These are phyloP conservation scores for Ia io DNA, from an alignment of 2,113 vertebrate species.

Conservation along the genomic window DNA sequence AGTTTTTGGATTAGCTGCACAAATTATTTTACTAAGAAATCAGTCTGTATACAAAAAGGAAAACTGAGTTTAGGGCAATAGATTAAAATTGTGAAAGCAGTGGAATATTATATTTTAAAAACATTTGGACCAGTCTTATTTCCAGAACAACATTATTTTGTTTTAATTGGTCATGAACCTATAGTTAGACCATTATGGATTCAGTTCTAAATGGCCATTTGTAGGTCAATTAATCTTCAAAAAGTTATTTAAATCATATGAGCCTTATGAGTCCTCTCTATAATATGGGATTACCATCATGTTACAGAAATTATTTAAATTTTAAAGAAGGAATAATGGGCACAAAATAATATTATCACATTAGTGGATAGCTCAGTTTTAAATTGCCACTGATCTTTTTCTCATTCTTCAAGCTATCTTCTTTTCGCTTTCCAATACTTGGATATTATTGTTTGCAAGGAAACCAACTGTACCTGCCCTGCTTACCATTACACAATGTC, in stretches of 20 bases:
- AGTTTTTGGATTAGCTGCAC: neutral
- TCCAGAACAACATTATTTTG: neutral
- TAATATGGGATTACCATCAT: neutral
- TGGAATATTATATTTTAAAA: neutral
- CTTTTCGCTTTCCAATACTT: neutral
- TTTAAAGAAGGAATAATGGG: neutral
- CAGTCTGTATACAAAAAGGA: neutral
- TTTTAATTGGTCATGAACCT: neutral
- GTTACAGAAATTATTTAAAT: neutral
- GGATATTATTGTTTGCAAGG: neutral
- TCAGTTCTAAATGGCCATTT: neutral
- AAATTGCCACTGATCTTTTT: neutral
- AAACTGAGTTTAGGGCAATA: neutral
- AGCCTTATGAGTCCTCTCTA: neutral
- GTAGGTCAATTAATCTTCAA: neutral
- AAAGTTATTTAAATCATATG: neutral
- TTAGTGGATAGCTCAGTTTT: neutral
- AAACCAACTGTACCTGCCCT: neutral
- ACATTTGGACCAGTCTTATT: neutral
- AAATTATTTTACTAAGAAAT: slow-evolving; percentile 4
- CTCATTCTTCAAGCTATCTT: neutral
- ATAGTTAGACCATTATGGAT: neutral
- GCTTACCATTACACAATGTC: neutral
- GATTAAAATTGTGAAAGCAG: neutral
- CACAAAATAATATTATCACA: neutral